Evolutionary conservation across 30 jellyfish, hydroid and myxozoan genomes (phyloP).

Genomic region (Calvadosia cruxmelitensis): DNA sequence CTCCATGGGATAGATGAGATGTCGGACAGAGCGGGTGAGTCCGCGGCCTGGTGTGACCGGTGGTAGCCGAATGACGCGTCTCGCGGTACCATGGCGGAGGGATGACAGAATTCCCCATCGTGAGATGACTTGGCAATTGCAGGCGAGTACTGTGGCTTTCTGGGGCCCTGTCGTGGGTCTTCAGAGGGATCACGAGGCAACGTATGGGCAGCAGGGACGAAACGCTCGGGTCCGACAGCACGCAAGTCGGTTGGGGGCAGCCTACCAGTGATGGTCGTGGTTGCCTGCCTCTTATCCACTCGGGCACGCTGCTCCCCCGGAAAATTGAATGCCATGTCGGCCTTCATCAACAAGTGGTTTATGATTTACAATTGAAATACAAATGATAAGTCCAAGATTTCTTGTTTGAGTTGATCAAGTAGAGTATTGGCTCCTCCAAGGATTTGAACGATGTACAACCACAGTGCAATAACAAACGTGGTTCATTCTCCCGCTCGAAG

Average conservation of each 20-base stretch:
- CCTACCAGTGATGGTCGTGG: constrained; percentile 4
- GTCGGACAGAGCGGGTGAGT: constrained; percentile 50
- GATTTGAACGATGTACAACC: too few species aligned
- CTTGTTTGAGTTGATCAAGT: too few species aligned
- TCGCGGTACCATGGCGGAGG: constrained; percentile 1
- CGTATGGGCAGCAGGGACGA: constrained; percentile 12
- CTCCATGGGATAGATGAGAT: constrained; percentile 50
- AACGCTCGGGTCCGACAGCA: constrained; percentile 2
- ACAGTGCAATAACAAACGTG: too few species aligned
- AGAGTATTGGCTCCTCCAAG: too few species aligned
- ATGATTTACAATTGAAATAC: too few species aligned
- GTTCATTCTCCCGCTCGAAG: too few species aligned
- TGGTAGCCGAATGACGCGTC: not conserved
- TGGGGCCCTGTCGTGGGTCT: not conserved
- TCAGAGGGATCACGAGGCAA: not conserved
- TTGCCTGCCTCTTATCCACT: constrained; percentile 13
- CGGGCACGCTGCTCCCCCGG: constrained; percentile 50
- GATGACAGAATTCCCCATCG: constrained; percentile 25
- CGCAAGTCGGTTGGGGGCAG: not conserved
- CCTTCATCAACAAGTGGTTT: constrained; percentile 23
- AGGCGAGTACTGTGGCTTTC: constrained; percentile 2
- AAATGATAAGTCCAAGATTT: too few species aligned
- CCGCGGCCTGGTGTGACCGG: constrained; percentile 5
- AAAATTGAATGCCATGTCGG: constrained; percentile 51
- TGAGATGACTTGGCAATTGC: too few species aligned